Base-by-base conservation (phyloP, 2,888 invertebrate species). In the Agrotis exclamationis region DNA sequence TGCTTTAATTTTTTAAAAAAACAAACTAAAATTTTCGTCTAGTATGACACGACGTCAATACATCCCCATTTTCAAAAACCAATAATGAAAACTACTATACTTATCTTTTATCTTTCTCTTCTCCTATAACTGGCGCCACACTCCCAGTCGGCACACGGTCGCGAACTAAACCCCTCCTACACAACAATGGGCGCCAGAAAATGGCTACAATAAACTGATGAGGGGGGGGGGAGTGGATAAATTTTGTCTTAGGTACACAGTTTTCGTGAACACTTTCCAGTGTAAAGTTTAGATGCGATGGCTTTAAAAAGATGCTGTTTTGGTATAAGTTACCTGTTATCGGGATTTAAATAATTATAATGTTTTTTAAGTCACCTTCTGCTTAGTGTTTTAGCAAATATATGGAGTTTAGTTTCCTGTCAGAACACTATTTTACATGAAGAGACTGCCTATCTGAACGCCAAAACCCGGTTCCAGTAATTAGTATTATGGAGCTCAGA, bases 121-220 rank as follows among this genome's bases (percentile, higher is more conserved):
- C 28, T 63, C 65, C 7, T 68, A 45, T 75, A 60, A 60, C 80
- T 78, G 81, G 51, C 5, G 59, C 80, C 86, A 73, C 11, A 60
- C 62, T 7, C 60, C 39, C 44, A 63, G 65, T 70, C 67, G 83
- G 76, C 80, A 69, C 67, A 86, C 84, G 83, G 84, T 83, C 84
- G 84, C 83, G 85, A 87, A 87, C 86, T 85, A 85, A 85, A 80
- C 79, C 79, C 79, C 80, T 79, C 73, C 85, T 83, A 72, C 65
- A 79, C 76, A 81, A 86, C 85, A 84, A 85, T 81, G 80, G 89
- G 86, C 85, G 87, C 84, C 85, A 86, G 88, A 88, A 87, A 88
- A 90, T 88, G 83, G 88, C 87, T 87, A 89, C 89, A 89, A 90
- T 90, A 90, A 90, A 91, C 85, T 79, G 86, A 70, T 78, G 83